phyloP scores from a whole-genome alignment of 2,113 vertebrate species.

The Sinocyclocheilus anshuiensis region DNA sequence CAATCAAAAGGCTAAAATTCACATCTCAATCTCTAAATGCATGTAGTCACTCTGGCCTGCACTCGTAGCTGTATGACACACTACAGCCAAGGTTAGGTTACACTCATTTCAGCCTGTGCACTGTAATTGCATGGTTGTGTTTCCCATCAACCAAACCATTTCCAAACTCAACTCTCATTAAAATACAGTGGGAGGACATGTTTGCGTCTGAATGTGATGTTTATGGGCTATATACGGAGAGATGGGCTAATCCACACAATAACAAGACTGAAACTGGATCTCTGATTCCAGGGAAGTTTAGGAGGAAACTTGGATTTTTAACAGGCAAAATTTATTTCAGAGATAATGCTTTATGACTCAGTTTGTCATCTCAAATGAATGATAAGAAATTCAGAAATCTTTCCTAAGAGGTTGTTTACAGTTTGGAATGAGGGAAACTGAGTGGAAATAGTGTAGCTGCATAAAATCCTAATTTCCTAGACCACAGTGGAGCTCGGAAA shows the following conservation, averaged over 20 bases:
- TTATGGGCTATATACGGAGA: slow-evolving; percentile 48
- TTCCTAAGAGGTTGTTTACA: neutral
- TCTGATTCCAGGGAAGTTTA: slow-evolving; percentile 17
- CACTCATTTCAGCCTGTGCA: slow-evolving; percentile 42
- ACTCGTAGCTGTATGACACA: slow-evolving; percentile 37
- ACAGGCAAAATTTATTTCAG: neutral
- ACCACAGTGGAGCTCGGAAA: slow-evolving; percentile 2
- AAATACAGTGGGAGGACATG: slow-evolving; percentile 56
- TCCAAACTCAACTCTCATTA: slow-evolving; percentile 53
- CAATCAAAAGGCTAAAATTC: neutral
- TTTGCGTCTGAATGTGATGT: slow-evolving; percentile 60
- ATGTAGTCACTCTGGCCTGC: slow-evolving; percentile 35
- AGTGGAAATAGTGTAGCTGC: slow-evolving; percentile 16
- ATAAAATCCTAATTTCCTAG: slow-evolving; percentile 17
- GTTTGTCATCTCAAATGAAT: slow-evolving; percentile 19
- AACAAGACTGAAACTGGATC: slow-evolving; percentile 61
- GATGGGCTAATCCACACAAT: slow-evolving; percentile 56
- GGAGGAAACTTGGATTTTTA: neutral
- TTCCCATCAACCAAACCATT: slow-evolving; percentile 49
- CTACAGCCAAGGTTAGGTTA: slow-evolving; percentile 59
- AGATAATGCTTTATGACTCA: slow-evolving; percentile 13
- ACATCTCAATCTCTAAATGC: neutral
- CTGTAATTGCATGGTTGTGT: slow-evolving; percentile 59
- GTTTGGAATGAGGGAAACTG: neutral
- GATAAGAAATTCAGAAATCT: slow-evolving; percentile 7